phyloP scores from a whole-genome alignment of 2,888 invertebrate species.

The Chrysolina americana region DNA sequence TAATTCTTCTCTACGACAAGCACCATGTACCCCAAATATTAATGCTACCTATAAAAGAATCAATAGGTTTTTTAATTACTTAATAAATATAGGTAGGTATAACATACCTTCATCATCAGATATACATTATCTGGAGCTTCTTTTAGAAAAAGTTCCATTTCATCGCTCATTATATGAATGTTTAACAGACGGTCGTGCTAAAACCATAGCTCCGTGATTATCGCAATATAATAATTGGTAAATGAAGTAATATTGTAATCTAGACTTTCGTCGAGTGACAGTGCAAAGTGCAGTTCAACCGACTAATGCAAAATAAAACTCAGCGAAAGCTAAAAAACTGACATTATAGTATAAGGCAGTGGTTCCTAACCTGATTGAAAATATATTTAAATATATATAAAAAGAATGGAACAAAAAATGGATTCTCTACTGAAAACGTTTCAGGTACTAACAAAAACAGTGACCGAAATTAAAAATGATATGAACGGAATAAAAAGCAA shows the following conservation, averaged over 20 bases:
- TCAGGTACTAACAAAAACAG: conserved; percentile 26
- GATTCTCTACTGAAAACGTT: conserved; percentile 12
- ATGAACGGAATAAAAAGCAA: conserved; percentile 25
- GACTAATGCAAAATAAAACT: background rate
- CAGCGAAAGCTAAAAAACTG: background rate
- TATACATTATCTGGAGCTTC: too few species aligned
- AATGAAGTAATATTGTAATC: background rate
- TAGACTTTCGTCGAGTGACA: background rate
- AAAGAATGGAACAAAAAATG: conserved; percentile 1
- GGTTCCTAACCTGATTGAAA: background rate
- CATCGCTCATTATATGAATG: too few species aligned
- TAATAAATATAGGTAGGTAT: too few species aligned
- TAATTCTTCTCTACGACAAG: too few species aligned
- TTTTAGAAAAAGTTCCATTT: too few species aligned
- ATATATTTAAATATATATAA: background rate
- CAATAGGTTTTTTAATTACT: too few species aligned
- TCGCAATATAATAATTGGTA: too few species aligned
- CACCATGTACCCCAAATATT: too few species aligned
- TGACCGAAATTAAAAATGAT: conserved; percentile 24
- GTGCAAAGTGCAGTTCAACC: background rate
- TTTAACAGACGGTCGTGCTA: too few species aligned
- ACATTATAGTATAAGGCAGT: background rate
- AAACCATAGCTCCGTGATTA: too few species aligned
- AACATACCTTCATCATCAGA: too few species aligned
- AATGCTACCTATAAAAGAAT: too few species aligned